Base-by-base conservation (phyloP, 35 echinoderm and acorn worm species). In the Chiridota heheva region DNA sequence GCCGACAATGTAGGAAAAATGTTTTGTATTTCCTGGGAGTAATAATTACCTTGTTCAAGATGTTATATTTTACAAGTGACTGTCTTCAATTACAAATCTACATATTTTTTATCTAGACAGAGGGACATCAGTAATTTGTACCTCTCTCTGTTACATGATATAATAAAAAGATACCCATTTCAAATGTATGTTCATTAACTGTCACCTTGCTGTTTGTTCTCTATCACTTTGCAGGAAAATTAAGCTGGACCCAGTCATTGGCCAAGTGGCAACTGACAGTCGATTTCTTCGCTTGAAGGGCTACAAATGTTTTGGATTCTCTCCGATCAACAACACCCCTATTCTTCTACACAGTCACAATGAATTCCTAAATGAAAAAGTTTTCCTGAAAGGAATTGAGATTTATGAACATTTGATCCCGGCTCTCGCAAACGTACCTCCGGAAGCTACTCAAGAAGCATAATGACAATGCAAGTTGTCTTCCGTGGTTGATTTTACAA, bases 311-410 rank as follows among this genome's bases (percentile, higher is more conserved):
- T 58, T 96, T 8, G 92, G 92, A 4, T 96, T 96, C 64, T 96
- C 92, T 35, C 92, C 92, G 15, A 96, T 96, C 67, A 90, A 90
- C 33, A 86, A 90, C 71, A 96, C 92, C 0, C 82, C 76, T 0
- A 96, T 96, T 62, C 92, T 96, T 37, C 77, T 90, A 7, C 92
- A 96, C 41, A 87, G 90, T 64, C 82, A 96, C 72, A 96, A 96
- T 53, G 92, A 96, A 70, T 90, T 86, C 78, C 58, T 96, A 34
- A 96, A 96, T 42, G 92, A 96, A 55, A 78, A 87, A 8, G 46
- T 96, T 25, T 96, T 90, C n/a, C 40, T 96, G 37, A 57, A 73
- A 49, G 92, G 92, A 6, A 86, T 96, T 24, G 35, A 40, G 45
- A 81, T 96, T 13, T 96, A 96, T 65, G 92, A 96, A 36, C 53